Percentiles rank a stretch among this genome's conserved stretches.
Conservation (phyloP, 2,113 vertebrate species). For the Columba livia region DNA sequence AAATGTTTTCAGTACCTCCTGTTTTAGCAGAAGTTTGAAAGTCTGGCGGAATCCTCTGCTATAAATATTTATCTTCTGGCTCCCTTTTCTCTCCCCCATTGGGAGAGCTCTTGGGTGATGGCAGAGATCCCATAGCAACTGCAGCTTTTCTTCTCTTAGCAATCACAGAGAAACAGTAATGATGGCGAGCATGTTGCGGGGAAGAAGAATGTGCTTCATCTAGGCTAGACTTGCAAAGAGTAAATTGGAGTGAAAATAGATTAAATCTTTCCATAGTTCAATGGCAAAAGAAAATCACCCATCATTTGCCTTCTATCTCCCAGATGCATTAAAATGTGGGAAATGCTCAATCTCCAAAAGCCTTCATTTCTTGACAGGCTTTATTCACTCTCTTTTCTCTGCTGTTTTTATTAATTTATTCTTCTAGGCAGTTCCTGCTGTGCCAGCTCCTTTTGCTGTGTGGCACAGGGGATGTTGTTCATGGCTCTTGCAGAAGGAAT, state of each 20-base stretch:
- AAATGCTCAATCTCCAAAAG: slow-evolving; percentile 22
- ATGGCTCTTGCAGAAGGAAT: neutral
- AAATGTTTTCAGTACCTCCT: neutral
- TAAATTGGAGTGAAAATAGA: slow-evolving; percentile 57
- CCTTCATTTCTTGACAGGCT: slow-evolving; percentile 31
- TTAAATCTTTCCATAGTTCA: slow-evolving; percentile 55
- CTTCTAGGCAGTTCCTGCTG: slow-evolving; percentile 7
- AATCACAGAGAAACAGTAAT: neutral
- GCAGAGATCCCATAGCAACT: slow-evolving; percentile 9
- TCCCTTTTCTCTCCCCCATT: neutral
- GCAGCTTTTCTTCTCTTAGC: neutral
- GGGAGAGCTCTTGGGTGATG: slow-evolving; percentile 1
- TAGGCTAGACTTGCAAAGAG: slow-evolving; percentile 22
- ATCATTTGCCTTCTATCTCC: slow-evolving; percentile 53
- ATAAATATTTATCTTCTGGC: slow-evolving; percentile 32
- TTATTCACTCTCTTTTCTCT: slow-evolving; percentile 22
- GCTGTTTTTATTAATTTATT: slow-evolving; percentile 56
- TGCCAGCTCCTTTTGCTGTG: neutral
- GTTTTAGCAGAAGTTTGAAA: neutral
- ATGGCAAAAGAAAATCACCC: slow-evolving; percentile 32
- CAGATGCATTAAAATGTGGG: slow-evolving; percentile 10
- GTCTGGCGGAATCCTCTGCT: neutral
- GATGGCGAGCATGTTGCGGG: slow-evolving; percentile 18
- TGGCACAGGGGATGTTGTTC: neutral
- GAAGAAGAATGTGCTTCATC: slow-evolving; percentile 38